Evolutionary conservation across 2,888 invertebrate species (phyloP).

Genomic region (Sarcophaga carnaria): DNA sequence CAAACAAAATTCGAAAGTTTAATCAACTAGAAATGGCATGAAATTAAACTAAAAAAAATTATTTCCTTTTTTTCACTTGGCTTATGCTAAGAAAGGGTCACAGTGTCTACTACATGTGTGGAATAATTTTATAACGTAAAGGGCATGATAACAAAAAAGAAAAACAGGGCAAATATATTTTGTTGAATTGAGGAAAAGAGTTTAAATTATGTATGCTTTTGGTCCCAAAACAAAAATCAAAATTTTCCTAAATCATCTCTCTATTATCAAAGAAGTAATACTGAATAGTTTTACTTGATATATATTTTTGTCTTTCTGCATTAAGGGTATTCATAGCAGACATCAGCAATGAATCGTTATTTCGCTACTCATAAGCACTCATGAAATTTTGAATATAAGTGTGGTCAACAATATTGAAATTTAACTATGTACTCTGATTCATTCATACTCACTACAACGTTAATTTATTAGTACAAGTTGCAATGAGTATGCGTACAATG

Average conservation of each 20-base stretch:
- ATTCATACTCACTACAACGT: too few relatives aligned
- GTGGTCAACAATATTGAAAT: too few relatives aligned
- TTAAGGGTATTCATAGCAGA: background rate
- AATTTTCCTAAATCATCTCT: constrained; percentile 54
- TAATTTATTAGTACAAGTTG: too few relatives aligned
- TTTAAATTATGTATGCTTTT: background rate
- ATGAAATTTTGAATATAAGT: too few relatives aligned
- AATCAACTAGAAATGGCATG: constrained; percentile 61
- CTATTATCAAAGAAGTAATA: constrained; percentile 32
- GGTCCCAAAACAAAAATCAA: constrained; percentile 31
- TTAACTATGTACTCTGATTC: too few relatives aligned
- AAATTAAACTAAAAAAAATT: constrained; percentile 52
- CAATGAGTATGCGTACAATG: too few relatives aligned
- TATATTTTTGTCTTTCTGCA: background rate
- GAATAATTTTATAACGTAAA: too few relatives aligned
- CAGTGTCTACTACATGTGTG: too few relatives aligned
- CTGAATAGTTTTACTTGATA: too few relatives aligned
- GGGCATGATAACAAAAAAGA: background rate
- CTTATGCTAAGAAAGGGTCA: too few relatives aligned
- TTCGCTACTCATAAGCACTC: too few relatives aligned
- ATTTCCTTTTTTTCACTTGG: constrained; percentile 18
- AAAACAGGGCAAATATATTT: background rate
- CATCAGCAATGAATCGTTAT: too few relatives aligned
- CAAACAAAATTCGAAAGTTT: constrained; percentile 55
- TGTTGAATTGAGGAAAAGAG: background rate